These are phyloP conservation scores for Setipinna tenuifilis DNA, from an alignment of 2,797 vertebrate species.

Conservation along the genomic window DNA sequence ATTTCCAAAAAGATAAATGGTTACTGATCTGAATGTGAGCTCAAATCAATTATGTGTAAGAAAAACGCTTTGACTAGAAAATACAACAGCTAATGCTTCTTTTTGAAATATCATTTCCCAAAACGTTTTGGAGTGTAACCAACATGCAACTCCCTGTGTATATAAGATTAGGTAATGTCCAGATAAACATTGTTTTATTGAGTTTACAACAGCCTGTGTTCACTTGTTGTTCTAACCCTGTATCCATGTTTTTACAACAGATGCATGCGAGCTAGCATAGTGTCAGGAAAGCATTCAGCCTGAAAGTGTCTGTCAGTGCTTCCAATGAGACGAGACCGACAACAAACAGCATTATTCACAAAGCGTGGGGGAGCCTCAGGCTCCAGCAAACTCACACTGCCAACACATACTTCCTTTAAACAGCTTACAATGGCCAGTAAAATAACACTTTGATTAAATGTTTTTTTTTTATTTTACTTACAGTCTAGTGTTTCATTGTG, in stretches of 20 bases:
- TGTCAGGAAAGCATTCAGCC: background rate
- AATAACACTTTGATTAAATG: background rate
- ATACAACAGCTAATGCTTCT: background rate
- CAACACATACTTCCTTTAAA: background rate
- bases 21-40: background rate
- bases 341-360: background rate
- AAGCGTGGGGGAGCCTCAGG: background rate
- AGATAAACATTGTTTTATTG: background rate
- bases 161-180: background rate
- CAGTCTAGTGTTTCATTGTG: background rate
- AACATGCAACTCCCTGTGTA: background rate
- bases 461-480: background rate
- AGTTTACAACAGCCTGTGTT: background rate
- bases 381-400: background rate
- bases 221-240: background rate
- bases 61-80: background rate
- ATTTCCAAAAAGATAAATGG: background rate
- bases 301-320: slow-evolving; percentile 2
- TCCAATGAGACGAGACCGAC: background rate
- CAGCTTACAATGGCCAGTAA: background rate
- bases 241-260: background rate
- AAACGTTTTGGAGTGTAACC: background rate
- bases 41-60: background rate
- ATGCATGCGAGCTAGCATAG: background rate
- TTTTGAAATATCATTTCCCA: background rate